Conservation (phyloP, 2,113 vertebrate genomes). For the Hyperoodon ampullatus region DNA sequence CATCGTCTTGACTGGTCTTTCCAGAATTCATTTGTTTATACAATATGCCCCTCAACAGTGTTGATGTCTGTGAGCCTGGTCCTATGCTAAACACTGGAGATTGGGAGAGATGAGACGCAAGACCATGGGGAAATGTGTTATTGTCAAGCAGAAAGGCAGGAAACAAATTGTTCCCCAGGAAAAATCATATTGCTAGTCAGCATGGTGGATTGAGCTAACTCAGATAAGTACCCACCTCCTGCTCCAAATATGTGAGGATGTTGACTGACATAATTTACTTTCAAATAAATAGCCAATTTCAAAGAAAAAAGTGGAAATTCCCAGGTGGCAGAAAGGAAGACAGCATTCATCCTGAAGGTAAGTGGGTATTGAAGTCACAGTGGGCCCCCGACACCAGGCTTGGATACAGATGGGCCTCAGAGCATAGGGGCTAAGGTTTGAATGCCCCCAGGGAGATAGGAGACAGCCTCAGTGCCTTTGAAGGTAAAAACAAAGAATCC, state of each 20-base stretch:
- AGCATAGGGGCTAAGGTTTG: neutral
- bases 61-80: neutral
- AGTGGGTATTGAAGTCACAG: neutral
- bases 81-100: neutral
- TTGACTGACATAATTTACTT: constrained; percentile 29
- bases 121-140: neutral
- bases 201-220: neutral
- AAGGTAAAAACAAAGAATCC: neutral
- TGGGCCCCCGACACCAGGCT: neutral
- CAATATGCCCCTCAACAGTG: neutral
- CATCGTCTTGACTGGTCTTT: neutral
- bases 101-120: neutral
- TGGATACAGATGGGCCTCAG: neutral
- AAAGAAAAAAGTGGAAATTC: neutral
- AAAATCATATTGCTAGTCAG: neutral
- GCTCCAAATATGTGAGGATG: neutral
- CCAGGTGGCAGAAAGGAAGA: neutral
- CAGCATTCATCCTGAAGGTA: neutral
- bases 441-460: neutral
- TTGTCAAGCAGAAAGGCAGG: neutral
- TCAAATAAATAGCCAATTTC: neutral
- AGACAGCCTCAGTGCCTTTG: neutral
- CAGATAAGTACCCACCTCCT: neutral
- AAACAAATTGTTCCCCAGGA: neutral
- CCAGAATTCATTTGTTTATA: neutral